Evolutionary conservation across 2,888 invertebrate species (phyloP), one percentile per base, ranked within the genome.

Genomic region (Amphimallon solstitiale): DNA sequence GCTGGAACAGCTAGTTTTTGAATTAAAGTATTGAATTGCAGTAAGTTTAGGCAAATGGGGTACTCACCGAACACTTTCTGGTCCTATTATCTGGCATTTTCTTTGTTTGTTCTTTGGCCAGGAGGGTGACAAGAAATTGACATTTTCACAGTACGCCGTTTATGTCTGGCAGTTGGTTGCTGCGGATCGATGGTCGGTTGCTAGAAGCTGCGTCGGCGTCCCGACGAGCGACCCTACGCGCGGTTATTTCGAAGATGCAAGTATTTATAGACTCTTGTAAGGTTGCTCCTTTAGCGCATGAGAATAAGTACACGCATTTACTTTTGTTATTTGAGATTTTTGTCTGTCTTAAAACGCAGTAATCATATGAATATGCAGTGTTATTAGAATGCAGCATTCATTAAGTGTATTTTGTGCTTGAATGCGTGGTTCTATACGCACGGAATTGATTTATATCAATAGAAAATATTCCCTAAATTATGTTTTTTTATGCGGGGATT

Each of bases 51-150:
- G 6, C 23, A 23, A 23, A 23, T 12, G 19, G 19, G 38, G 54
- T 56, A 77, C 81, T 80, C 71, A 81, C 81, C 80, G 75, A 74
- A 70, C 69, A 71, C 60, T 68, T 63, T 68, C 70, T 52, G 71
- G 71, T 72, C 70, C 70, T 79, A 79, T 76, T 81, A 80, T 80
- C 80, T 78, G 73, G 72, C 81, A 81, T 81, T 80, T 79, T 80
- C 76, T 74, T 74, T 74, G 74, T 74, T 72, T 75, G 76, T 77
- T 77, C 74, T 72, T 68, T 69, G 72, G 29, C 56, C 40, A 75
- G 74, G 76, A 77, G 76, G 73, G 75, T 77, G 76, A 80, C 76
- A 77, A 76, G 74, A 79, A 79, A 78, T 78, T 81, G 81, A 80
- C 81, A 81, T 81, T 80, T 81, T 80, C 76, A 70, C 75, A 74